Evolutionary conservation across 2,888 invertebrate genomes (phyloP).

Genomic region (Synergus itoensis): DNA sequence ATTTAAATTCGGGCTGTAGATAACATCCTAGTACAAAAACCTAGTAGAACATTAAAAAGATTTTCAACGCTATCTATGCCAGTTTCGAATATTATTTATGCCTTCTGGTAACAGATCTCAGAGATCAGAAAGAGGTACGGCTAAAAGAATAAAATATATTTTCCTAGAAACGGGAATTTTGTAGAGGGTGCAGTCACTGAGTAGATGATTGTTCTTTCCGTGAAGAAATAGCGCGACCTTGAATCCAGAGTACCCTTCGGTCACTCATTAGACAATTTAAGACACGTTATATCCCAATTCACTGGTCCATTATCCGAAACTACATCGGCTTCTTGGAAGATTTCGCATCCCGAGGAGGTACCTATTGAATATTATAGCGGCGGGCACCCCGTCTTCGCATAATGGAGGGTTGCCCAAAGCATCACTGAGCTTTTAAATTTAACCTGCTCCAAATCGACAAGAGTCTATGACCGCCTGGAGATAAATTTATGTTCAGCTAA

Average conservation of each 20-base stretch:
- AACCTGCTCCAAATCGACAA: constrained; percentile 27
- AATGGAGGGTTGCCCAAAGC: constrained; percentile 65
- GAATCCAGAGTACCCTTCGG: constrained; percentile 65
- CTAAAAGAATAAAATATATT: neutral
- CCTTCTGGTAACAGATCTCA: constrained; percentile 19
- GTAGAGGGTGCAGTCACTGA: constrained; percentile 31
- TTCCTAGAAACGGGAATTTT: constrained; percentile 30
- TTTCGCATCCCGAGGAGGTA: constrained; percentile 56
- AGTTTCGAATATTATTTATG: neutral
- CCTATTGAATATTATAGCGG: constrained; percentile 69
- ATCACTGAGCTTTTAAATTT: constrained; percentile 31
- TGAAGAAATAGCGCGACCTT: constrained; percentile 61
- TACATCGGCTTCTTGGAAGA: constrained; percentile 71
- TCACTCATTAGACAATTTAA: constrained; percentile 76
- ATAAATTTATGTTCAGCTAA: neutral
- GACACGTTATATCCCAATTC: constrained; percentile 76
- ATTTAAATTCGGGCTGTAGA: no score
- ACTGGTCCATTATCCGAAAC: constrained; percentile 70
- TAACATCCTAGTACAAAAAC: no score
- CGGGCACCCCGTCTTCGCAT: constrained; percentile 66
- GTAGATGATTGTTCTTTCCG: constrained; percentile 57
- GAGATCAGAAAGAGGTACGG: neutral
- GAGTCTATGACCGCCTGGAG: constrained; percentile 26
- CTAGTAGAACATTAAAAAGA: neutral
- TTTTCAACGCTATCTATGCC: neutral